These are phyloP conservation scores for Heliocidaris erythrogramma DNA, from an alignment of 35 echinoderm and acorn worm species.

Conservation along the genomic window DNA sequence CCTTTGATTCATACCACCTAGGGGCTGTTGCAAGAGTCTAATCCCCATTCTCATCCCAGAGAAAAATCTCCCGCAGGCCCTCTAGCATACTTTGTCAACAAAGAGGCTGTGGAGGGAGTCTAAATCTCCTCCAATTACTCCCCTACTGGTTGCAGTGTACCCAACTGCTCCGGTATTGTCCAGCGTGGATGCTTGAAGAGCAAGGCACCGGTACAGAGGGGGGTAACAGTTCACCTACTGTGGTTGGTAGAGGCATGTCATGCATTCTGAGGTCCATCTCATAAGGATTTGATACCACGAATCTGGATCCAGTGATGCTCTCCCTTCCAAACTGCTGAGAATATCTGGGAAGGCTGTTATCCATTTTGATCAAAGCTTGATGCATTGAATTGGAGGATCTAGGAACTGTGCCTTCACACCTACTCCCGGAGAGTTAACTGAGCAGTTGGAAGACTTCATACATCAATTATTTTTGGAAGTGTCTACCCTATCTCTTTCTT, in stretches of 20 bases:
- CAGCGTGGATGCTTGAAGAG: background rate
- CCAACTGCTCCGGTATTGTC: background rate
- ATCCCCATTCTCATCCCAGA: background rate
- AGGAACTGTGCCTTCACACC: too few species aligned
- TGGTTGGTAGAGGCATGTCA: background rate
- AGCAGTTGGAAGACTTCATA: too few species aligned
- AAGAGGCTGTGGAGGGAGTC: background rate
- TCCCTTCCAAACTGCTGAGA: background rate
- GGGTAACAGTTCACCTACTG: background rate
- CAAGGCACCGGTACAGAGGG: background rate
- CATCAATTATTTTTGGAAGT: too few species aligned
- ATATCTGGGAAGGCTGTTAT: too few species aligned
- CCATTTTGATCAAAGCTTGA: too few species aligned
- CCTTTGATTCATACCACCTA: background rate
- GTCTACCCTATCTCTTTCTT: background rate
- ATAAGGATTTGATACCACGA: background rate
- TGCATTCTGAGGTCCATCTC: background rate
- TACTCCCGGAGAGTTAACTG: too few species aligned
- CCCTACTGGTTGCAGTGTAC: background rate
- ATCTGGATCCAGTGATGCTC: background rate
- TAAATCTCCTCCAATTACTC: background rate
- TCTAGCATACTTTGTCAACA: background rate
- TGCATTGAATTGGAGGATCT: too few species aligned
- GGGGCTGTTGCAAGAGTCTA: constrained; percentile 14
- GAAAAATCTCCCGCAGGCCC: background rate